phyloP scores from a whole-genome alignment of 2,113 vertebrate species.

The Epinephelus lanceolatus region DNA sequence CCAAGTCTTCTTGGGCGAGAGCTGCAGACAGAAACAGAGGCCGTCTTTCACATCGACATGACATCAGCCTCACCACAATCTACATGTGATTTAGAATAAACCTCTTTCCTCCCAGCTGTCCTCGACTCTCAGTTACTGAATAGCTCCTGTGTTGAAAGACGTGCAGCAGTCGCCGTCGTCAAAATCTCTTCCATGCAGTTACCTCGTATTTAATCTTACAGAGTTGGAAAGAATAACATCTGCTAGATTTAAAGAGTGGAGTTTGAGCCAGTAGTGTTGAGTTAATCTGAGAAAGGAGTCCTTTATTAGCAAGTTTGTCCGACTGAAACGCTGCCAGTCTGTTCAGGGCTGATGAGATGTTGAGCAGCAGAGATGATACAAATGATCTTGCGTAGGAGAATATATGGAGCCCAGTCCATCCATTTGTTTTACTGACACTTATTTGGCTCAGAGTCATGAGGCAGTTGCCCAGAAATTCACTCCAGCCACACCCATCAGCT shows the following conservation, averaged over 20 bases:
- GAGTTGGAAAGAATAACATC: neutral
- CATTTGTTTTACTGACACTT: neutral
- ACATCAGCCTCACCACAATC: conserved; percentile 15
- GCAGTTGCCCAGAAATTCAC: neutral
- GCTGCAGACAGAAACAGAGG: conserved; percentile 77
- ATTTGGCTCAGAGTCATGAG: neutral
- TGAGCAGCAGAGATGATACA: neutral
- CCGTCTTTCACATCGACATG: conserved; percentile 12
- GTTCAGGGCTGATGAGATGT: neutral
- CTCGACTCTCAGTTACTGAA: neutral
- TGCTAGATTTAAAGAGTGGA: neutral
- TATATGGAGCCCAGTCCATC: neutral
- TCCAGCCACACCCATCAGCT: neutral
- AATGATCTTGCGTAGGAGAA: neutral
- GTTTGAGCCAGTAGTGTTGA: neutral
- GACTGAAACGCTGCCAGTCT: neutral
- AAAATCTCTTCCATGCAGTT: neutral
- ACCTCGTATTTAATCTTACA: neutral
- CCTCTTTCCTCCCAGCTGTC: too few relatives aligned
- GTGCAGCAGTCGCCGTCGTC: neutral
- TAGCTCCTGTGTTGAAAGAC: neutral
- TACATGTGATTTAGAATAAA: neutral
- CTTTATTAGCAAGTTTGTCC: neutral
- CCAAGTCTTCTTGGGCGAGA: conserved; percentile 99
- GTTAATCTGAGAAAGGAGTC: neutral